Percentiles rank a stretch among this genome's conserved stretches.
Conservation (phyloP, 37 sponge, comb jelly and placozoan genomes). For the Chondrosia reniformis region DNA sequence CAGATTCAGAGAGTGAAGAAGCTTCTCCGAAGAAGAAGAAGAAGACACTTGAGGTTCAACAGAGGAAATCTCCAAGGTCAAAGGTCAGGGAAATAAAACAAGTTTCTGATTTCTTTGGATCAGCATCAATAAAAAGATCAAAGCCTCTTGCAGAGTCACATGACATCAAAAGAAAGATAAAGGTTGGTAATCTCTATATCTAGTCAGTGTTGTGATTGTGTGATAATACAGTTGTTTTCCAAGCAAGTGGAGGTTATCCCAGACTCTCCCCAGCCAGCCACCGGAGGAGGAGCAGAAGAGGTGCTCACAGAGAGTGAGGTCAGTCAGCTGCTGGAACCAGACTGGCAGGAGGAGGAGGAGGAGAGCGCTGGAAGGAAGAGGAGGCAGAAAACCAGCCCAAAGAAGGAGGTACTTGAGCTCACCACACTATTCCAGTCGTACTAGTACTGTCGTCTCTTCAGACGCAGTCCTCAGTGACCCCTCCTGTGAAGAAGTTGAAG, state of each 20-base stretch:
- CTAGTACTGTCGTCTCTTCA: not conserved
- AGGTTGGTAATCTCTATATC: too few relatives aligned
- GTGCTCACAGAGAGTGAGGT: not conserved
- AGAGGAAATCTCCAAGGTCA: not conserved
- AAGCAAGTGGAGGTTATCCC: too few relatives aligned
- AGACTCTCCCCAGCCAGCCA: too few relatives aligned
- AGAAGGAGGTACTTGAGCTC: not conserved
- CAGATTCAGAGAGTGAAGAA: too few relatives aligned
- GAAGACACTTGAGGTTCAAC: too few relatives aligned
- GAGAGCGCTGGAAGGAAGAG: not conserved
- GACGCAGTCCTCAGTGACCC: not conserved
- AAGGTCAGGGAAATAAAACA: not conserved
- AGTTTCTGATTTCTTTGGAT: constrained; percentile 48
- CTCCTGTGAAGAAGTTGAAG: constrained; percentile 45
- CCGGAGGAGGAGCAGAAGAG: not conserved
- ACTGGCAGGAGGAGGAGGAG: not conserved
- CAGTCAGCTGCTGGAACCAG: not conserved
- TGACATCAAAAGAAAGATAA: constrained; percentile 9
- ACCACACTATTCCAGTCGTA: not conserved
- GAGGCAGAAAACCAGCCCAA: not conserved
- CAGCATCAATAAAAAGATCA: constrained; percentile 41
- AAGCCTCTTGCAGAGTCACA: not conserved
- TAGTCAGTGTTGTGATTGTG: too few relatives aligned
- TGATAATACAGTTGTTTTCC: too few relatives aligned
- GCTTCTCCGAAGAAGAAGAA: not conserved